phyloP scores from a whole-genome alignment of 2,888 invertebrate species.

The Aspidapion aeneum region DNA sequence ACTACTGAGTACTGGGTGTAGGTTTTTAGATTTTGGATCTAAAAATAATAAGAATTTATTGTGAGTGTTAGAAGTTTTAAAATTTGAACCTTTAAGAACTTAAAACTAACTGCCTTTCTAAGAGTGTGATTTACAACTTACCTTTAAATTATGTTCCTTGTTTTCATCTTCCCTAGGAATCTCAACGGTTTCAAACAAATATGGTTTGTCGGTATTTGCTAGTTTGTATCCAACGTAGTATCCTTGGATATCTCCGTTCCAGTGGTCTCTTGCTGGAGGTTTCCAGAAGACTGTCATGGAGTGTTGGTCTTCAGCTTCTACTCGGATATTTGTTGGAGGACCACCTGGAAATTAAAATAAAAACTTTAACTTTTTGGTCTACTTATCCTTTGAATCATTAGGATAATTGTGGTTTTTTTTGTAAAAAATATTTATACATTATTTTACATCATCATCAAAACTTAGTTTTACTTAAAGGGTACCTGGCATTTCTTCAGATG shows the following conservation, averaged over 20 bases:
- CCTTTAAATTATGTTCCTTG: constrained; percentile 78
- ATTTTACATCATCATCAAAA: no score
- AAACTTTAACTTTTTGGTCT: constrained; percentile 1
- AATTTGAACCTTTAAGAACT: no score
- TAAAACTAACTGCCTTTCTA: no score
- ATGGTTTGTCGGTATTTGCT: constrained; percentile 80
- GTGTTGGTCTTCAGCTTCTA: constrained; percentile 84
- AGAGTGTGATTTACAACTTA: no score
- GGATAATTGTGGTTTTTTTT: no score
- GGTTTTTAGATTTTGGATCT: constrained; percentile 56
- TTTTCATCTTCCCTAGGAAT: constrained; percentile 89
- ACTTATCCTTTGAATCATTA: no score
- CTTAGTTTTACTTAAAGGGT: no score
- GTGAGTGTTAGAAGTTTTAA: no score
- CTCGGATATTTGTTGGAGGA: constrained; percentile 78
- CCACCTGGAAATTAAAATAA: constrained; percentile 53
- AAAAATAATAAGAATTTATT: constrained; percentile 9
- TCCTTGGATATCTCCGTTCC: constrained; percentile 90
- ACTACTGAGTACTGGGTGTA: constrained; percentile 96
- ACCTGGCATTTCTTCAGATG: constrained; percentile 78
- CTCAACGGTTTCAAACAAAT: constrained; percentile 87
- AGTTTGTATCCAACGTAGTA: constrained; percentile 90
- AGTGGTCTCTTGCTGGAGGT: constrained; percentile 82
- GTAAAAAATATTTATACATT: no score
- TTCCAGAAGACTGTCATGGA: constrained; percentile 87